Evolutionary conservation across 2,797 vertebrate genomes (phyloP).

Genomic region (Danio albolineatus): DNA sequence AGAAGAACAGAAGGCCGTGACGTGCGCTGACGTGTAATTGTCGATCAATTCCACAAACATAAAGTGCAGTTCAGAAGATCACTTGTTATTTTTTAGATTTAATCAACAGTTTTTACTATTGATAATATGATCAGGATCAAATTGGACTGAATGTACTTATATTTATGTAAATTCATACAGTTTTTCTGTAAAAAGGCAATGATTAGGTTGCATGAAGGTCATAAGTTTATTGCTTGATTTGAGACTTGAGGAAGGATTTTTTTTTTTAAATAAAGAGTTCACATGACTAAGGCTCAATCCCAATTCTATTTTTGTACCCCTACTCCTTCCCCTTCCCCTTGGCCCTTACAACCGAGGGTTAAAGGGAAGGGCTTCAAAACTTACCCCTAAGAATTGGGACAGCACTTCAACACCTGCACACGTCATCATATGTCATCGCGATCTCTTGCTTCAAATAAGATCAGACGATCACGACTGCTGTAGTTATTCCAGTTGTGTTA

Average conservation of each 20-base stretch:
- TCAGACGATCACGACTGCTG: too few relatives aligned
- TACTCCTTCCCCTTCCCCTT: too few relatives aligned
- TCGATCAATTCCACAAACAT: background rate
- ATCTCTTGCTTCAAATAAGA: too few relatives aligned
- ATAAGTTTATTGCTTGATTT: background rate
- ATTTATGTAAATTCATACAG: background rate
- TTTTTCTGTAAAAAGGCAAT: background rate
- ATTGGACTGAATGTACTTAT: too few relatives aligned
- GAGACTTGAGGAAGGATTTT: background rate
- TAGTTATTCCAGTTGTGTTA: too few relatives aligned
- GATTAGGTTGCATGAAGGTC: background rate
- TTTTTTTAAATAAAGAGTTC: background rate
- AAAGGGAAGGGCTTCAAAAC: too few relatives aligned
- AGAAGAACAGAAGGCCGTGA: background rate
- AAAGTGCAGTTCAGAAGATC: background rate
- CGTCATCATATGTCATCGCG: too few relatives aligned
- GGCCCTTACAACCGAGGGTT: too few relatives aligned
- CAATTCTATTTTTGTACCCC: too few relatives aligned
- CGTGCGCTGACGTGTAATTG: background rate
- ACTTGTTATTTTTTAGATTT: background rate
- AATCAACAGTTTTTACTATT: background rate
- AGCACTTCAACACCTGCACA: too few relatives aligned
- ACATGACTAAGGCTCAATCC: too few relatives aligned
- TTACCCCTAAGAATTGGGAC: too few relatives aligned
- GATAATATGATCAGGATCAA: background rate